Base-by-base conservation (phyloP, 2,888 invertebrate species). In the Seira musarum region DNA sequence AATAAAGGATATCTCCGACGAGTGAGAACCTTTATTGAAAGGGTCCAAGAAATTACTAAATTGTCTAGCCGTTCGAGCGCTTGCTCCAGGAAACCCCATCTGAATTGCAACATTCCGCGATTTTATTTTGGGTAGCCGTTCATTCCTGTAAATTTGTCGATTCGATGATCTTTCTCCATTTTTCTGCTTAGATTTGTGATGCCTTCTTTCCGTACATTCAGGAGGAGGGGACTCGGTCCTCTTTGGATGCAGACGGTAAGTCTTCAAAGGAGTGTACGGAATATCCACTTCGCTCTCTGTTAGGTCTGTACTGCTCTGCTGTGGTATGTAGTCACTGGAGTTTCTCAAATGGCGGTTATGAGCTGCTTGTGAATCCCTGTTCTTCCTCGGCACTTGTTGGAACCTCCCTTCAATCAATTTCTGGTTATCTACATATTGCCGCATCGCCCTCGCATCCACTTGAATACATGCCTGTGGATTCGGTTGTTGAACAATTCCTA, bases 51-150 rank as follows among this genome's bases (percentile, higher is more conserved):
- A 15, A 19, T 76, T 46, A 10, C 35, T 65, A 19, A 24, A 10
- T 6, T n/a, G 64, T 30, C 70, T 40, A 30, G 22, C 60, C 21
- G 68, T 24, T 21, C 65, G 63, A 21, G 61, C 71, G 35, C 73
- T 76, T 19, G 80, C 79, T 17, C 75, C 75, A 24, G 81, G 81
- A 68, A 75, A 66, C 1, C 83, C 83, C 83, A 83, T 83, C 69
- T 83, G 83, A 74, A 82, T 83, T 3, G 81, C 77, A 22, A 72
- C 77, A 72, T 76, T 80, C 66, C 84, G 60, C 25, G 76, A 81
- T 25, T 77, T 81, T 0, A 73, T 68, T 22, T 80, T 75, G 2
- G 69, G 46, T 24, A 76, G 35, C 25, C 67, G 70, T 13, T 70
- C 74, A 25, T 67, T 60, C 5, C 40, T 19, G 21, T 76, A 49